Evolutionary conservation across 2,113 vertebrate genomes (phyloP), one percentile per base, ranked within the genome.

Genomic region (Grammomys dolichurus): DNA sequence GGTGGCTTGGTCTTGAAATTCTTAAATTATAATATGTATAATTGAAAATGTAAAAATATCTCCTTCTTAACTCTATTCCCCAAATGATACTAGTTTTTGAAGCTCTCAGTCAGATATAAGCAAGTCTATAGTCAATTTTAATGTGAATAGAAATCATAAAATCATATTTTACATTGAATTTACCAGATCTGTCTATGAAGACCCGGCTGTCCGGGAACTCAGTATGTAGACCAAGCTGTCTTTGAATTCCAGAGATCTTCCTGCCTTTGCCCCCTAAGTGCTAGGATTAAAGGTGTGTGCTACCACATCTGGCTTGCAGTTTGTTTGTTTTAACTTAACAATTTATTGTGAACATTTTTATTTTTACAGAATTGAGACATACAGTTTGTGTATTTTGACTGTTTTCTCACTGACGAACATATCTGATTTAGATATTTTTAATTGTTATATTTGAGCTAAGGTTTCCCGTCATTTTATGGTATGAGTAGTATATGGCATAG

Each of bases 401-500:
- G n/a, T n/a, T 90, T 95, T 85, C 31, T 43, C 90, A 22, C 46
- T 93, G 43, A 56, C 46, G 36, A 87, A 87, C 31, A 72, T 81
- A 92, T 86, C 84, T 86, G 80, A 92, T 46, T 65, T 77, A 90
- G 63, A 65, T 65, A 28, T 63, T 91, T 90, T 96, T 87, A 78
- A 14, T 43, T 72, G 75, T 94, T 48, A 20, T 84, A 58, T 31
- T 73, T 94, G 36, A 77, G 67, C n/a, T 72, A 84, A 92, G 9
- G 70, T 86, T 94, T 89, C 73, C 8, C 67, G 91, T 95, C 5
- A 80, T 40, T 94, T 94, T 88, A 90, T 92, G 14, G 77, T 90
- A 19, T 69, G 31, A 7, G 73, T 7, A 75, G 28, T 85, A 1
- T 87, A 51, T 82, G 91, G 56, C 67, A 51, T 43, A 51, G 54